Percentiles rank a stretch among this genome's conserved stretches.
Evolutionary conservation across 2,113 vertebrate species (phyloP).

Genomic region (Miniopterus natalensis): DNA sequence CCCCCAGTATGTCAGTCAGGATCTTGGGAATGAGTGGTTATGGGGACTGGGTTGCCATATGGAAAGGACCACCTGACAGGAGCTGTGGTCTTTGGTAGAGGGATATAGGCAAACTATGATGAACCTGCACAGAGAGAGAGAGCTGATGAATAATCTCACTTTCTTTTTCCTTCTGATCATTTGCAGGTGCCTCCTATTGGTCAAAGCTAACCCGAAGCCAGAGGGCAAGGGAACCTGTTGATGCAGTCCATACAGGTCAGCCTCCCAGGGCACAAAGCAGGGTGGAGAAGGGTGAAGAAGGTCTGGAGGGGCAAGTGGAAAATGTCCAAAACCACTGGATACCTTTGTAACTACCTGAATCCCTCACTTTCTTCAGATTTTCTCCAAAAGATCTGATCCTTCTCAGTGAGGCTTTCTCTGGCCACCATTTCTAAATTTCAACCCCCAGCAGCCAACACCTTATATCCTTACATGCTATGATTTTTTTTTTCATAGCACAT

Average conservation of each 20-base stretch:
- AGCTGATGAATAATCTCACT: not conserved
- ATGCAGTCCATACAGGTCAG: slow-evolving; percentile 74
- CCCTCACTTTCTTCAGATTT: slow-evolving; percentile 1
- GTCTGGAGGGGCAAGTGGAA: not conserved
- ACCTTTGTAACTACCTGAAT: not conserved
- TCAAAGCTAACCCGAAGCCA: slow-evolving; percentile 56
- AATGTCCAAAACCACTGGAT: not conserved
- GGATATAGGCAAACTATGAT: not conserved
- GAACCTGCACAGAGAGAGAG: not conserved
- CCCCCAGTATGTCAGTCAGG: not conserved
- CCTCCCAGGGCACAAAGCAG: slow-evolving; percentile 31
- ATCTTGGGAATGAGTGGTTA: not conserved
- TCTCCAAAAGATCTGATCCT: not conserved
- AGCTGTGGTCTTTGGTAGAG: not conserved
- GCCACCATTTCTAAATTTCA: slow-evolving; percentile 29
- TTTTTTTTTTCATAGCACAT: not conserved
- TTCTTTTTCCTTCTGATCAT: slow-evolving; percentile 57
- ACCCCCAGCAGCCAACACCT: not conserved
- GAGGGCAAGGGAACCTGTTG: slow-evolving; percentile 49
- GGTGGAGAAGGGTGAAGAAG: slow-evolving; percentile 26
- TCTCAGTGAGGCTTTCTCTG: slow-evolving; percentile 19
- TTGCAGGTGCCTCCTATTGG: slow-evolving; percentile 75
- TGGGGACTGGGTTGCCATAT: not conserved
- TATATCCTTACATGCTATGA: not conserved
- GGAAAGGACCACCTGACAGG: not conserved